These are phyloP conservation scores for Flexamia atlantica DNA, from an alignment of 2,888 invertebrate species.

Conservation along the genomic window DNA sequence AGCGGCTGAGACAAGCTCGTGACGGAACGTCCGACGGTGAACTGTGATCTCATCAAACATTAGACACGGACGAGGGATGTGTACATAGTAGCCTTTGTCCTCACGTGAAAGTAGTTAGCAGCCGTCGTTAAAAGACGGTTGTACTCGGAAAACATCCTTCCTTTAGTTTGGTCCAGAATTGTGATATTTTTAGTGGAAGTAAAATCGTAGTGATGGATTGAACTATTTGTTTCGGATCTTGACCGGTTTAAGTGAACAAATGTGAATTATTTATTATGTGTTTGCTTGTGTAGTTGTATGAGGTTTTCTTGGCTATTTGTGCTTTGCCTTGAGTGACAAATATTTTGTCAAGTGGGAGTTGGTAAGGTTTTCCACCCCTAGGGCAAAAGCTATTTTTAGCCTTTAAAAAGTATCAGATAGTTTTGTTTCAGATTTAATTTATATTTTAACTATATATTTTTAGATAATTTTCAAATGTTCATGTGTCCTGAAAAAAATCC, in stretches of 20 bases:
- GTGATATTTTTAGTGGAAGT: background rate
- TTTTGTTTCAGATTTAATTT: too few relatives aligned
- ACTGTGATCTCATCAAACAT: slow-evolving; percentile 29
- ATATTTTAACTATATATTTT: too few relatives aligned
- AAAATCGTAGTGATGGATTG: background rate
- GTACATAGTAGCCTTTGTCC: background rate
- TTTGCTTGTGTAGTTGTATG: background rate
- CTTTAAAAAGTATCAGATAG: too few relatives aligned
- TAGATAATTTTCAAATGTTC: too few relatives aligned
- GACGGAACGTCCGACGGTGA: background rate
- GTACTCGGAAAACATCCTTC: background rate
- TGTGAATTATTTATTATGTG: background rate
- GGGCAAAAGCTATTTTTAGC: too few relatives aligned
- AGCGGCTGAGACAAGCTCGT: background rate
- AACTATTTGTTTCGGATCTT: background rate
- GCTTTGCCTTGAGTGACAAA: too few relatives aligned
- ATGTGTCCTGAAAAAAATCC: too few relatives aligned
- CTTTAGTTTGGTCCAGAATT: background rate
- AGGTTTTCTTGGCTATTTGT: too few relatives aligned
- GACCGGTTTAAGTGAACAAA: background rate
- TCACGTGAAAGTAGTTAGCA: background rate
- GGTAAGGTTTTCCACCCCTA: too few relatives aligned
- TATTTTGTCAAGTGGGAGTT: too few relatives aligned
- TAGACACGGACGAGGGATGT: background rate
- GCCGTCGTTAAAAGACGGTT: background rate